A percentile compares a stretch with the other conserved stretches of the same genome.
Conservation (phyloP, 2,888 invertebrate species). For the Pharmacophagus antenor region DNA sequence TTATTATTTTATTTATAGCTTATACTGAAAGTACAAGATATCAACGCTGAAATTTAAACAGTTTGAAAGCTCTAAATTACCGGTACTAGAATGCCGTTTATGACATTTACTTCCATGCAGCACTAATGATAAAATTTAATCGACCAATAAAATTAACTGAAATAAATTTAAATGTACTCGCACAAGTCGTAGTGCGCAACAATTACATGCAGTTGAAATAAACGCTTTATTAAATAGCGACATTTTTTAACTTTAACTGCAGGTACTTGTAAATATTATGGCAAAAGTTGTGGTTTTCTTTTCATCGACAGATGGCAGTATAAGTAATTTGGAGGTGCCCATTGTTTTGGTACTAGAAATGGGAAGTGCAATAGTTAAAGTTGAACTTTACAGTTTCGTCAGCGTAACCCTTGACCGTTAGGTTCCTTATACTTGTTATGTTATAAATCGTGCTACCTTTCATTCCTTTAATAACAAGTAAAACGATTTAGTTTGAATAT, state of each 20-base stretch:
- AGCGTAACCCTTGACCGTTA: slow-evolving; percentile 27
- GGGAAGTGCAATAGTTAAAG: slow-evolving; percentile 22
- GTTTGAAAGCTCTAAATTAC: slow-evolving; percentile 19
- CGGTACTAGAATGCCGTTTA: slow-evolving; percentile 10
- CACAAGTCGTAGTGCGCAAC: slow-evolving; percentile 8
- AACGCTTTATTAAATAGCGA: neutral
- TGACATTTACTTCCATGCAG: slow-evolving; percentile 24
- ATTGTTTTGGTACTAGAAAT: slow-evolving; percentile 12
- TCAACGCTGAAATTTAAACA: neutral
- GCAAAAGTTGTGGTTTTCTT: neutral
- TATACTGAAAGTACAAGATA: neutral
- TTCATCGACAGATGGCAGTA: too few relatives aligned
- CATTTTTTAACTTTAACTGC: neutral
- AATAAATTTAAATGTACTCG: slow-evolving; percentile 18
- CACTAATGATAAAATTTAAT: slow-evolving; percentile 29
- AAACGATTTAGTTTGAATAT: neutral
- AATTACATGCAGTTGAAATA: slow-evolving; percentile 4
- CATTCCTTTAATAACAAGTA: neutral
- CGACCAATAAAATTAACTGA: slow-evolving; percentile 25
- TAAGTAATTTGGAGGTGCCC: neutral
- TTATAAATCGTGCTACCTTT: slow-evolving; percentile 12
- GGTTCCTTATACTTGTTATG: slow-evolving; percentile 1
- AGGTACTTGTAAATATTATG: neutral
- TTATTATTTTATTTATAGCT: too few relatives aligned
- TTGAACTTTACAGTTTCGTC: slow-evolving; percentile 28